phyloP scores from a whole-genome alignment of 2,113 vertebrate genomes.

The Catharus minimus region DNA sequence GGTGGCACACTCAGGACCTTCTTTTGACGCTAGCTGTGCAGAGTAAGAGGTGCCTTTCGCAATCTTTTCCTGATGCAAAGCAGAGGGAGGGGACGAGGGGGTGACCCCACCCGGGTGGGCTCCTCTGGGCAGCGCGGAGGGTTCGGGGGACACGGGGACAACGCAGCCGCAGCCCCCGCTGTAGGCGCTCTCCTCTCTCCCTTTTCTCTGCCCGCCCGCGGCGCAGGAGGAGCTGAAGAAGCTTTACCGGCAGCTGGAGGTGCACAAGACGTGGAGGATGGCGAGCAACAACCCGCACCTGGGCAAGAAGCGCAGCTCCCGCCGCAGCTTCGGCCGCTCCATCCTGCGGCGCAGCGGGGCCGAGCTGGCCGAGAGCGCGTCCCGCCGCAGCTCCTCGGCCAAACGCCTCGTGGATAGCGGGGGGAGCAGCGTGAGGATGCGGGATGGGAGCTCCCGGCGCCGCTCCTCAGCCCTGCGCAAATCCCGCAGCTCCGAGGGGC shows the following conservation, averaged over 20 bases:
- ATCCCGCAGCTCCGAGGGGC: slow-evolving; percentile 77
- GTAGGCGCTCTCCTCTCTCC: neutral
- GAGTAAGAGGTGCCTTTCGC: slow-evolving; percentile 66
- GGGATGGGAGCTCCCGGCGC: slow-evolving; percentile 65
- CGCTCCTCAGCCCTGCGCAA: slow-evolving; percentile 62
- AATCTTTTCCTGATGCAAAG: slow-evolving; percentile 45
- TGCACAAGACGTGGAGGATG: slow-evolving; percentile 90
- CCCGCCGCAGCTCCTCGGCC: slow-evolving; percentile 66
- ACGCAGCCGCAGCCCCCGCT: neutral
- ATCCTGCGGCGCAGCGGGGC: slow-evolving; percentile 72
- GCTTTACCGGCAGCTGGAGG: slow-evolving; percentile 91
- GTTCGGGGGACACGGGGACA: neutral
- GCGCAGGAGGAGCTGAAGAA: slow-evolving; percentile 93
- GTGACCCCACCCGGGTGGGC: neutral
- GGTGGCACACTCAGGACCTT: slow-evolving; percentile 57
- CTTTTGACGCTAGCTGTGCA: slow-evolving; percentile 58
- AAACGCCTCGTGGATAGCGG: slow-evolving; percentile 16
- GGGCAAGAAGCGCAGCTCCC: slow-evolving; percentile 82
- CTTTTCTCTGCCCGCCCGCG: neutral
- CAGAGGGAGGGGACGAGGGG: neutral
- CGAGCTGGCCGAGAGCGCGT: accelerated
- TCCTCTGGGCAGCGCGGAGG: accelerated
- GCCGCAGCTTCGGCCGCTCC: slow-evolving; percentile 79
- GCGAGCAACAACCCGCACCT: slow-evolving; percentile 90
- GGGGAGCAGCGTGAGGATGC: slow-evolving; percentile 50